phyloP scores from a whole-genome alignment of 2,888 invertebrate genomes.

The Platypus cylindrus region DNA sequence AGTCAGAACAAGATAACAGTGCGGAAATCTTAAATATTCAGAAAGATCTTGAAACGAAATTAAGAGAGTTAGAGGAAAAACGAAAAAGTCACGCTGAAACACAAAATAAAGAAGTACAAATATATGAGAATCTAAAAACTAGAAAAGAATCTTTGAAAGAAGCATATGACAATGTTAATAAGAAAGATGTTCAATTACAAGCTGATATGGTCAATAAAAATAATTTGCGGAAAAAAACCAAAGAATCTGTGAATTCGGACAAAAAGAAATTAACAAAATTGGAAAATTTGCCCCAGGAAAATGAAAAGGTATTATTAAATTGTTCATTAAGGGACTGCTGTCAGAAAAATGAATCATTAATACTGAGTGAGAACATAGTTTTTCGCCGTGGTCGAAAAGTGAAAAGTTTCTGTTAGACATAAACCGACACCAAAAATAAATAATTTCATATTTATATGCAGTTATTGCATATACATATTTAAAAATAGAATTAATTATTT shows the following conservation, averaged over 20 bases:
- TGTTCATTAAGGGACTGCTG: too few relatives aligned
- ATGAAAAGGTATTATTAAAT: conserved; percentile 49
- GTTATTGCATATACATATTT: not conserved
- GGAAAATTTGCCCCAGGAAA: conserved; percentile 57
- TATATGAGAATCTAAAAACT: conserved; percentile 35
- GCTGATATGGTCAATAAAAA: conserved; percentile 56
- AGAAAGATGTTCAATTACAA: conserved; percentile 49
- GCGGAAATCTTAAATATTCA: conserved; percentile 47
- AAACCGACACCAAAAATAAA: too few relatives aligned
- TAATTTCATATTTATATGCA: conserved; percentile 3
- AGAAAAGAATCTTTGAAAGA: conserved; percentile 32
- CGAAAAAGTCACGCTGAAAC: conserved; percentile 35
- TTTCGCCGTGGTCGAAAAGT: too few relatives aligned
- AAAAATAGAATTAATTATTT: conserved; percentile 5
- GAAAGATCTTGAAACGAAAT: conserved; percentile 45
- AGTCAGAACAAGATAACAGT: conserved; percentile 38
- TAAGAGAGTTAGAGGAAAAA: conserved; percentile 39
- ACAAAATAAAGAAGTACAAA: conserved; percentile 22
- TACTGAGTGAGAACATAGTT: too few relatives aligned
- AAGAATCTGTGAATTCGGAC: conserved; percentile 52
- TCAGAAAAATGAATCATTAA: too few relatives aligned
- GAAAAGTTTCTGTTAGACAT: too few relatives aligned
- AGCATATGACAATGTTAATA: conserved; percentile 50
- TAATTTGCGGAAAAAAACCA: conserved; percentile 62
- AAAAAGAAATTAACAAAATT: conserved; percentile 54